Base-by-base conservation (phyloP, 1,140 invertebrate species). In the Temnothorax curvispinosus region DNA sequence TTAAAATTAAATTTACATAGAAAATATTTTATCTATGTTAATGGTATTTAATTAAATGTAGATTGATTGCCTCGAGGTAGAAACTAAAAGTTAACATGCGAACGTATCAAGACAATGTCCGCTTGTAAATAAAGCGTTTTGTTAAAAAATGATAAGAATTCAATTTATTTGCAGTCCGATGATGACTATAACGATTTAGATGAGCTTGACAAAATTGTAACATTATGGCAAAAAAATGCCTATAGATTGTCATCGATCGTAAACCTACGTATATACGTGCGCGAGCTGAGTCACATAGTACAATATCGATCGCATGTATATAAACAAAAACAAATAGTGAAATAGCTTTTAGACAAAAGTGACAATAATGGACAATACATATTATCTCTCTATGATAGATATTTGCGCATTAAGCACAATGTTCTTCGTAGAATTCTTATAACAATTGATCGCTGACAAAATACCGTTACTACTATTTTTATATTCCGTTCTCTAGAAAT, bases 41-140 rank as follows among this genome's bases (percentile, higher is more conserved):
- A 67, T 6, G 9, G 18, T n/a, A 41, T 65, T 41, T 2, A 65
- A 38, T 65, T 41, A 65, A 41, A 41, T 41, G 13, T 38, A 65
- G 11, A 65, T 65, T 65, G 18, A 65, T 65, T 41, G 13, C 41
- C 4, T 67, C n/a, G 38, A 67, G 41, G 4, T 7, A 15, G 15
- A n/a, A 64, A 67, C 52, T 56, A 65, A 21, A 44, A 56, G 4
- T 3, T 67, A 44, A 44, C 18, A 21, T 38, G 64, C 64, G 3
- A 41, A 0, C 18, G 9, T 35, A 0, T 47, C 65, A 15, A 21
- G 9, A 21, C 9, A 27, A 2, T 2, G n/a, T 27, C 44, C 5
- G n/a, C 41, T 5, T 44, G n/a, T 69, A 69, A 69, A 47, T 47
- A 69, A 69, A 69, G 21, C 41, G 6, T 69, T 69, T 69, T 69